phyloP scores from a whole-genome alignment of 2,888 invertebrate genomes.

The Drosophila lutescens region DNA sequence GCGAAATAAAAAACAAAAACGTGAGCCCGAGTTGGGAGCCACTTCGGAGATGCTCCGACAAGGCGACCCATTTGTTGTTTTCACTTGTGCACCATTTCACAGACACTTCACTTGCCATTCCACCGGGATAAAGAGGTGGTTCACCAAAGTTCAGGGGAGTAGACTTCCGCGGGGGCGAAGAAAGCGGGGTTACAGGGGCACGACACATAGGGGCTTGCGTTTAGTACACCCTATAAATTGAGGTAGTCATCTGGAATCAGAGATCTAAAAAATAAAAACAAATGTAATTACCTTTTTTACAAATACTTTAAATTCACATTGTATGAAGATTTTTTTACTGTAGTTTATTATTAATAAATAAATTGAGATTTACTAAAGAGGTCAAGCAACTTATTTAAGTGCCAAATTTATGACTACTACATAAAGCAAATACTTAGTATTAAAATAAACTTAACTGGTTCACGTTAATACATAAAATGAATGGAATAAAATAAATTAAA shows the following conservation, averaged over 20 bases:
- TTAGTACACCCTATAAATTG: conserved; percentile 7
- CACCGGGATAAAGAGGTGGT: not conserved
- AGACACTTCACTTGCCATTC: conserved; percentile 62
- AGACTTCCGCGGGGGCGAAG: conserved; percentile 1
- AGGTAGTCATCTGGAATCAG: not conserved
- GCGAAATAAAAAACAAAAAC: conserved; percentile 47
- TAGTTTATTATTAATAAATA: too few relatives aligned
- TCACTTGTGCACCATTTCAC: conserved; percentile 76
- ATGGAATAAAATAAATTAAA: not conserved
- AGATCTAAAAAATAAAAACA: too few relatives aligned
- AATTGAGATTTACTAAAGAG: too few relatives aligned
- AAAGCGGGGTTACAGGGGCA: conserved; percentile 5
- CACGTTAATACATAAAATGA: not conserved
- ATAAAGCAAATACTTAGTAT: not conserved
- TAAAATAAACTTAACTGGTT: not conserved
- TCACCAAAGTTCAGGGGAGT: conserved; percentile 7
- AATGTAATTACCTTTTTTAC: too few relatives aligned
- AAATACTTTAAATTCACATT: too few relatives aligned
- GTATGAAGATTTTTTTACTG: too few relatives aligned
- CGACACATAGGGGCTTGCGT: conserved; percentile 17
- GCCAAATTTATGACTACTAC: not conserved
- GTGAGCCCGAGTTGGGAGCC: conserved; percentile 31
- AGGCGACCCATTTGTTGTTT: conserved; percentile 77
- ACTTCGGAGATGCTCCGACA: conserved; percentile 52
- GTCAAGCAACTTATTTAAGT: too few relatives aligned